A percentile compares a stretch with the other conserved stretches of the same genome.
Evolutionary conservation across 2,113 vertebrate genomes (phyloP).

Genomic region (Xiphorhynchus elegans): DNA sequence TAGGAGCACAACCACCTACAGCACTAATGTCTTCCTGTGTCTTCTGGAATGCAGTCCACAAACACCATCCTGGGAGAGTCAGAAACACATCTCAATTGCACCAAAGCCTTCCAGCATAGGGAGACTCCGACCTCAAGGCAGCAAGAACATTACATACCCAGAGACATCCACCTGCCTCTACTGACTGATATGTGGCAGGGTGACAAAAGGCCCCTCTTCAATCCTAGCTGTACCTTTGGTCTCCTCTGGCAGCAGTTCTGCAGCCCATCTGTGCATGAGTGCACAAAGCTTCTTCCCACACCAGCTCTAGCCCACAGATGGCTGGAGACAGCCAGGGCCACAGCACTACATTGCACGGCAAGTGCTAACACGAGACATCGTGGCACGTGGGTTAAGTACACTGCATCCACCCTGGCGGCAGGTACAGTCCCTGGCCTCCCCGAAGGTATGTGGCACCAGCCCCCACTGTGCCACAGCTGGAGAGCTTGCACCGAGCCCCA

Average conservation of each 20-base stretch:
- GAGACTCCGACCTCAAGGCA: not conserved
- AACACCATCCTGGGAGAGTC: not conserved
- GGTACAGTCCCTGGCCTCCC: not conserved
- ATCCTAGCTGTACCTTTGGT: not conserved
- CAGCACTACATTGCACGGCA: accelerated
- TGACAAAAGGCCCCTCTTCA: not conserved
- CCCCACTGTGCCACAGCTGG: not conserved
- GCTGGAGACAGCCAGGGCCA: not conserved
- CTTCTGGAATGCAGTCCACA: not conserved
- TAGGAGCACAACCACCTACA: not conserved
- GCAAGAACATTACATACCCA: not conserved
- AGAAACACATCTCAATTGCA: not conserved
- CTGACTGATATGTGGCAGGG: accelerated
- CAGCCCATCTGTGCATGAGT: accelerated
- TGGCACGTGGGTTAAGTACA: accelerated
- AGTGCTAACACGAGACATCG: not conserved
- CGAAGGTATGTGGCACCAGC: accelerated
- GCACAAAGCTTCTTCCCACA: not conserved
- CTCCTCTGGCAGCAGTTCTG: not conserved
- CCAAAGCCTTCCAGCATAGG: accelerated
- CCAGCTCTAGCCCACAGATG: accelerated
- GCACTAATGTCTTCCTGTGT: not conserved
- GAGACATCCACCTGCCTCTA: not conserved
- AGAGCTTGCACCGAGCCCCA: not conserved
- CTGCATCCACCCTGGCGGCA: not conserved